A percentile compares a stretch with the other conserved stretches of the same genome.
These are phyloP conservation scores for Lamellibrachia columna DNA, from an alignment of 2,888 invertebrate species.

Conservation along the genomic window DNA sequence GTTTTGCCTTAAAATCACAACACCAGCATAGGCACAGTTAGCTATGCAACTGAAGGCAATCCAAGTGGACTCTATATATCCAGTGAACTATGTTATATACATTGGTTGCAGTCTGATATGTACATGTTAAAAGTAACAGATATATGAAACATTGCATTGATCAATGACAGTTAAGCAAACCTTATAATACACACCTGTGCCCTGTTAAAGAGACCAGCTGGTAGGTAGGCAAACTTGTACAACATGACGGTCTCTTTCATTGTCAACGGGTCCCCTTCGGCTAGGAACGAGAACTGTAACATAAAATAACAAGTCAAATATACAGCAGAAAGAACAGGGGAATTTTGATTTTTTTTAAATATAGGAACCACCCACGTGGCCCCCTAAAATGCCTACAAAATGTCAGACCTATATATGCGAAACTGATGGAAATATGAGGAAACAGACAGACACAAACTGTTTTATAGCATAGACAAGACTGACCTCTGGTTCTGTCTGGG, in stretches of 20 bases:
- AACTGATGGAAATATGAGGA: no score
- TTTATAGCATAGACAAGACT: background rate
- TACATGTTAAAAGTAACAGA: no score
- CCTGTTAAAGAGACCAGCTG: slow-evolving; percentile 63
- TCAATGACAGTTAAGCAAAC: background rate
- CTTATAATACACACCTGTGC: slow-evolving; percentile 51
- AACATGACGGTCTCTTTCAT: slow-evolving; percentile 53
- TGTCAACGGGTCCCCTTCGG: slow-evolving; percentile 24
- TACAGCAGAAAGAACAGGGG: no score
- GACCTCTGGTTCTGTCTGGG: slow-evolving; percentile 22
- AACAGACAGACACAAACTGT: no score
- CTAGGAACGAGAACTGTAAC: slow-evolving; percentile 53
- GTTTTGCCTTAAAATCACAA: no score
- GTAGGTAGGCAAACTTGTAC: slow-evolving; percentile 62
- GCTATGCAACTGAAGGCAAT: background rate
- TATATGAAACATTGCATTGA: background rate
- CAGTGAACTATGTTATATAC: no score
- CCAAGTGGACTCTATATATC: background rate
- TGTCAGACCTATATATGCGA: no score
- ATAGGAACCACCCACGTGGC: no score
- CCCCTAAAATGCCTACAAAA: no score
- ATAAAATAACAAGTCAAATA: background rate
- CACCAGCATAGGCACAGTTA: slow-evolving; percentile 13
- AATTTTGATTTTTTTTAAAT: no score
- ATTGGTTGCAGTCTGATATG: no score